Percentiles rank a stretch among this genome's conserved stretches.
Evolutionary conservation across 2,113 vertebrate species (phyloP).

Genomic region (Nasalis larvatus): DNA sequence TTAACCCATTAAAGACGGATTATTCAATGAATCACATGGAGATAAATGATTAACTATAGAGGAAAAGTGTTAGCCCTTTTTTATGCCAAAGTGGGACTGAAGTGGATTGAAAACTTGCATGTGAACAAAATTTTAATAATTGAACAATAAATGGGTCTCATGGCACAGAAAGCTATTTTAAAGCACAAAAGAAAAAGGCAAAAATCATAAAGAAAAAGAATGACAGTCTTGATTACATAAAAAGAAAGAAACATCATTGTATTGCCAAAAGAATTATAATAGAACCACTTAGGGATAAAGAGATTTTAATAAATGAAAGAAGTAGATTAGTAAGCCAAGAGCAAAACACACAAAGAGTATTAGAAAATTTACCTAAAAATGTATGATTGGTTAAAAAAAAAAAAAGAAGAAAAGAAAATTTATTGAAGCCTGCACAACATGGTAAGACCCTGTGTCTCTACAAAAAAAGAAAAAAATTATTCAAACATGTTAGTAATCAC

Average conservation of each 20-base stretch:
- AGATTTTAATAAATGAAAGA: background rate
- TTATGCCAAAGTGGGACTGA: background rate
- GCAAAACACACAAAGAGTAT: background rate
- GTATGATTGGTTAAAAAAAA: background rate
- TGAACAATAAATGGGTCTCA: background rate
- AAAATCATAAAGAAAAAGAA: background rate
- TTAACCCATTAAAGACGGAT: background rate
- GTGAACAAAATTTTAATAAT: background rate
- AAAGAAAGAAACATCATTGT: background rate
- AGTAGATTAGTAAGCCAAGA: background rate
- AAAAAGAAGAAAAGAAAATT: background rate
- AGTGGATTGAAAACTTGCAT: background rate
- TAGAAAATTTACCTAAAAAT: background rate
- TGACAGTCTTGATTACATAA: background rate
- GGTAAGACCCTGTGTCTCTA: too few relatives aligned
- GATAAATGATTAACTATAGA: background rate
- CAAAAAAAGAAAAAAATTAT: background rate
- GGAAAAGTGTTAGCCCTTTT: background rate
- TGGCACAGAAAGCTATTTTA: background rate
- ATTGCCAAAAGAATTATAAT: background rate
- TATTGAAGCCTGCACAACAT: too few relatives aligned
- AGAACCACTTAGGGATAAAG: background rate
- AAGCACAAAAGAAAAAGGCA: background rate
- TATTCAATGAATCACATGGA: background rate
- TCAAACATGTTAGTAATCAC: background rate